Evolutionary conservation across 2,113 vertebrate species (phyloP), one percentile per base, ranked within the genome.

Genomic region (Origma solitaria): DNA sequence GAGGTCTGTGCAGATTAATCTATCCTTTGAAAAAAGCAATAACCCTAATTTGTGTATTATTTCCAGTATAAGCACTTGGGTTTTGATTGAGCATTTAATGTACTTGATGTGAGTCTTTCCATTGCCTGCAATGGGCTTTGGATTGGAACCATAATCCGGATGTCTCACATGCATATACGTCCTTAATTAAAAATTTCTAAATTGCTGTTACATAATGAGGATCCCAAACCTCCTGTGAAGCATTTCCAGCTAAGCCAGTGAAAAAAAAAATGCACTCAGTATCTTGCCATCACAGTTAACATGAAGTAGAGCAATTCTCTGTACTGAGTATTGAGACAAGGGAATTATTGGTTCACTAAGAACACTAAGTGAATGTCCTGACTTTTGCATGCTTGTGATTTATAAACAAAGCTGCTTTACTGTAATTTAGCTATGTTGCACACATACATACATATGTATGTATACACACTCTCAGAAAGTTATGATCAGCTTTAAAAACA

Each of bases 161-260:
- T 56, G 80, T 85, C 71, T 94, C 49, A 49, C 88, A 83, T 88
- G 76, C 90, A 68, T 90, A 78, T 78, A 81, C 5, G 21, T 88
- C 80, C 82, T 65, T 94, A 88, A 93, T 97, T 88, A 93, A 96
- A 88, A 86, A 49, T 75, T 93, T 88, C 49, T 83, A 93, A 94
- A 93, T 88, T 95, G 64, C 64, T 93, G 64, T 92, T 92, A 90
- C 56, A 81, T 97, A 95, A 94, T 60, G 80, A 96, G 82, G 79
- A 97, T 94, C 28, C 51, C 72, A 94, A 93, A 83, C 51, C 47
- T 93, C 64, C 64, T 8, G 13, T 93, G 72, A 96, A 94, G 82
- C 68, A 60, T 92, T 94, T 88, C 76, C 73, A 81, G 76, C 87
- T 93, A 95, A 90, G 75, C 72, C 51, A 83, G 70, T 84, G 57